Conservation (phyloP, 2,113 vertebrate species). For the Prochilodus magdalenae region DNA sequence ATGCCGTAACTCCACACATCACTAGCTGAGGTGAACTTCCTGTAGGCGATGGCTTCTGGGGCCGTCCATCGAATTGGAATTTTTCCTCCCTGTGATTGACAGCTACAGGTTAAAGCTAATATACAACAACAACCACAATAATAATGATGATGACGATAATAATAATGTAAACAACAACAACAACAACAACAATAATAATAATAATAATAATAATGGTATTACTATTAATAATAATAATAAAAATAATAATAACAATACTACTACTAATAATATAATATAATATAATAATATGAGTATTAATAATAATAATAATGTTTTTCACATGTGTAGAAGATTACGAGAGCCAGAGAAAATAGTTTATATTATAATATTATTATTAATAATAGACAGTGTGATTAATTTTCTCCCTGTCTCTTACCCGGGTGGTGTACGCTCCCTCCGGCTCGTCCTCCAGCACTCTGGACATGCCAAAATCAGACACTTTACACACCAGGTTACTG, state of each 20-base stretch:
- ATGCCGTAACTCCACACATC: slow-evolving; percentile 98
- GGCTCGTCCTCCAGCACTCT: slow-evolving; percentile 95
- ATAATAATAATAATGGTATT: not conserved
- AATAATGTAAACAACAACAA: not conserved
- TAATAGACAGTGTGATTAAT: not conserved
- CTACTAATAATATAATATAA: no score
- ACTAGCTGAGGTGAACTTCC: slow-evolving; percentile 95
- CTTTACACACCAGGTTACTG: slow-evolving; percentile 98
- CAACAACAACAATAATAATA: not conserved
- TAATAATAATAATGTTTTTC: no score
- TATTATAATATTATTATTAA: no score
- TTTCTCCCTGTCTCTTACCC: slow-evolving; percentile 77
- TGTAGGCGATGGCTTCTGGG: slow-evolving; percentile 96
- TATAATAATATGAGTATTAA: no score
- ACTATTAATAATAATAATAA: no score
- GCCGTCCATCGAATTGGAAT: slow-evolving; percentile 98
- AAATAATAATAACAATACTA: no score
- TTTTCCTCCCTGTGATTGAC: slow-evolving; percentile 89
- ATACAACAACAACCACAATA: no score
- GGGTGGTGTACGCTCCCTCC: slow-evolving; percentile 94
- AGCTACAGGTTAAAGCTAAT: not conserved
- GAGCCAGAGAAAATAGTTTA: not conserved
- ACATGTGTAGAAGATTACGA: slow-evolving; percentile 22
- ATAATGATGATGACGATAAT: no score
- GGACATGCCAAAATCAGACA: slow-evolving; percentile 98